Conservation (phyloP, 2,113 vertebrate genomes). For the Phylloscopus trochilus region DNA sequence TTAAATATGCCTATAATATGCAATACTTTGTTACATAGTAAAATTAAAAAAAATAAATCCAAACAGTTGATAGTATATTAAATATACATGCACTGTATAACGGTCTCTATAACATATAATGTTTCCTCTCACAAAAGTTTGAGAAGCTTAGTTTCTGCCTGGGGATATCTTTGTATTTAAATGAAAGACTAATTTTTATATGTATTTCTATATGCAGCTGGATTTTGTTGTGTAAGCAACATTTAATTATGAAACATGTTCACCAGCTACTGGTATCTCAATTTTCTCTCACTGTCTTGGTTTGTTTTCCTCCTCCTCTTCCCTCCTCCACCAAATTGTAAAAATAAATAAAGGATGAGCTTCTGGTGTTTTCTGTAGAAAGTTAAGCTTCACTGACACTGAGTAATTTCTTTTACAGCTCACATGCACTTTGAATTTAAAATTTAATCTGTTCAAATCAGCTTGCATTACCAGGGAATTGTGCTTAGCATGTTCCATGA, state of each 20-base stretch:
- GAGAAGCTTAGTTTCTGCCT: neutral
- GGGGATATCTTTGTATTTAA: neutral
- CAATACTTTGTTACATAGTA: neutral
- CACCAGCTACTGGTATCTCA: neutral
- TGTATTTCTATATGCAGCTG: neutral
- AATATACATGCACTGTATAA: neutral
- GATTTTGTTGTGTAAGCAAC: neutral
- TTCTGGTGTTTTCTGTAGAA: conserved; percentile 39
- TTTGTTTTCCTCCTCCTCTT: neutral
- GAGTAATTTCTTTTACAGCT: conserved; percentile 64
- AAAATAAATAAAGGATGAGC: conserved; percentile 59
- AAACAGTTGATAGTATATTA: neutral
- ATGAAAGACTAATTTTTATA: neutral
- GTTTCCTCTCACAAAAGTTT: neutral
- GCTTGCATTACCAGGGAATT: conserved; percentile 55
- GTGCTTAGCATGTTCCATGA: conserved; percentile 58
- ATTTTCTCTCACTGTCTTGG: neutral
- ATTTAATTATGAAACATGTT: neutral
- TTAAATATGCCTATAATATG: neutral
- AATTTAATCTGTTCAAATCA: conserved; percentile 68
- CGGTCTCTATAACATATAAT: neutral
- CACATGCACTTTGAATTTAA: conserved; percentile 57
- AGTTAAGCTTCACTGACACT: conserved; percentile 50
- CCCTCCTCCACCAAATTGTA: neutral
- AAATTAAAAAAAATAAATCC: neutral